Evolutionary conservation across 2,888 invertebrate species (phyloP), one percentile per base, ranked within the genome.

Genomic region (Myopa testacea): DNA sequence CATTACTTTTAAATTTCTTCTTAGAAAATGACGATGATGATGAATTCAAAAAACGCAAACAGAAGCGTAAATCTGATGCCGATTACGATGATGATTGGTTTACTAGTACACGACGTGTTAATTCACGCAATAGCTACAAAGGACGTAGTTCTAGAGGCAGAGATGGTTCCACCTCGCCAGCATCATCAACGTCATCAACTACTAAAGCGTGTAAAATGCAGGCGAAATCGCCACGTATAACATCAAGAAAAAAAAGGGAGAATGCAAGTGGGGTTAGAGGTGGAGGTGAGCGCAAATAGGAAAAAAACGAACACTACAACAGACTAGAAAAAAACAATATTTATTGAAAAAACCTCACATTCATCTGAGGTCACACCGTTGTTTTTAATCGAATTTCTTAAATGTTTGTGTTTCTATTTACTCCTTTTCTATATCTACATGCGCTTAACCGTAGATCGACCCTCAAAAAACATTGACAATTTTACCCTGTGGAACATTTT

Each of bases 81-180:
- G 89, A 90, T 80, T 89, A 89, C 80, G 90, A 90, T 82, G 89
- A 90, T 80, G 90, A 90, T 83, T 90, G 90, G 90, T 84, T 86
- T 80, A 85, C 85, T 26, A 87, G 85, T 79, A 86, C 87, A 80
- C 84, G 85, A 7, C 86, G 86, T 71, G 83, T 84, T 12, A 85
- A 80, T 80, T 86, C 88, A 62, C 85, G 87, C 16, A 86, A 86
- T 55, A 86, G 83, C 78, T 85, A 83, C 77, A 88, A 86, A 45
- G 88, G 86, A 67, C 87, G 88, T 77, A 87, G 84, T 83, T 81
- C 86, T 70, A 86, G 86, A 34, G 83, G 82, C 78, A 87, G 87
- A 83, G 87, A 88, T 80, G 87, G 87, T 65, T 85, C 87, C 81
- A 85, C 84, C 77, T 88, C 88, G 78, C 87, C 88, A 62, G 87